Evolutionary conservation across 2,113 vertebrate species (phyloP), one percentile per base, ranked within the genome.

Genomic region (Odocoileus hemionus): DNA sequence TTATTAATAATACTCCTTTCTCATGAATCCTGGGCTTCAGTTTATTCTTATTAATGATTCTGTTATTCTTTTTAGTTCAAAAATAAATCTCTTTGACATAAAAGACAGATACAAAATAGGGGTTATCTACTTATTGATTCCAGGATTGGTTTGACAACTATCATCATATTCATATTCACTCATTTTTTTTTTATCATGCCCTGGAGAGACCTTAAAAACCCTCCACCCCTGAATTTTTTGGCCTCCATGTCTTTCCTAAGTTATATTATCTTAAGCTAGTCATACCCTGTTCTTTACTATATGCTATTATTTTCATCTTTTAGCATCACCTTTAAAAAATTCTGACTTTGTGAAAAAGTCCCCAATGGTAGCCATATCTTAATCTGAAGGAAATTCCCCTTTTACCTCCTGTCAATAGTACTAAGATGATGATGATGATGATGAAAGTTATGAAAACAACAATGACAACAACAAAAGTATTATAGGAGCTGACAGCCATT

Each of bases 391-490:
- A 85, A 57, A 89, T 39, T 87, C 67, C 8, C 43, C 15, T 7
- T 76, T 95, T 90, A 28, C 90, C 16, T 74, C 23, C 26, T 93
- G 39, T 54, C 57, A 84, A 0, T 76, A 58, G 93, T 89, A 54
- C 19, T 25, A 92, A 28, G 45, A 91, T 80, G 91, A 67, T 98
- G 54, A 67, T 98, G 54, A 67, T 98, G 54, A 60, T 47, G 23
- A 43, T 54, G 76, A 67, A 25, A 26, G 50, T 87, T 78, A 85
- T 64, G 26, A 64, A 76, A n/a, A 39, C 47, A 28, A 50, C 47
- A 78, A 57, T 78, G 58, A 43, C 12, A 61, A 57, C 45, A 57
- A 86, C 76, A 90, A 78, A 60, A 47, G 3, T 95, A 45, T 83
- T 64, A 52, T 30, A 91, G 87, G 76, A 85, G 21, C 21, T 92